Percentiles rank a stretch among this genome's conserved stretches.
These are phyloP conservation scores for Apodemia hepburni DNA, from an alignment of 2,888 invertebrate species.

Conservation along the genomic window DNA sequence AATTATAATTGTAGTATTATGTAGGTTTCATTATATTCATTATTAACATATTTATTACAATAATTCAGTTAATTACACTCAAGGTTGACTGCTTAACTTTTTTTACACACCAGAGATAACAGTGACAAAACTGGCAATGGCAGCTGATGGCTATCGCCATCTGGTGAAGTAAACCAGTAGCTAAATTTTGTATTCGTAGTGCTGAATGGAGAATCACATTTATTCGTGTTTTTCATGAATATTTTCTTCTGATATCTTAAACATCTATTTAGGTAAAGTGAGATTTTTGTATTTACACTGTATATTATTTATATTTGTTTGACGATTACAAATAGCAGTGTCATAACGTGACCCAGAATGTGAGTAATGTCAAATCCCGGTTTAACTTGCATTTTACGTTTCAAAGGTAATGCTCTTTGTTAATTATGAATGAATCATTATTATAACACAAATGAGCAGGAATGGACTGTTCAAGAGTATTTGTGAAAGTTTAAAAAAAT, in stretches of 20 bases:
- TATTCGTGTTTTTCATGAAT: slow-evolving; percentile 75
- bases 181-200: slow-evolving; percentile 75
- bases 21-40: too few relatives aligned
- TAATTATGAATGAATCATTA: slow-evolving; percentile 15
- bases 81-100: too few relatives aligned
- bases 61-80: too few relatives aligned
- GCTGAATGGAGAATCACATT: slow-evolving; percentile 76
- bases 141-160: too few relatives aligned
- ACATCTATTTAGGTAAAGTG: slow-evolving; percentile 71
- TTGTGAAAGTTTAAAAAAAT: slow-evolving; percentile 25
- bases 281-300: slow-evolving; percentile 21
- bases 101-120: too few relatives aligned
- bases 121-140: too few relatives aligned
- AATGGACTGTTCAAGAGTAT: slow-evolving; percentile 1
- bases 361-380: slow-evolving; percentile 71
- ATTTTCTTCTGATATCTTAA: slow-evolving; percentile 63
- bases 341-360: slow-evolving; percentile 67
- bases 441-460: neutral
- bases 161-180: too few relatives aligned
- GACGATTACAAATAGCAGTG: slow-evolving; percentile 42
- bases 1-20: too few relatives aligned
- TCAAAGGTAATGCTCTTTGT: slow-evolving; percentile 21
- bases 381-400: slow-evolving; percentile 59
- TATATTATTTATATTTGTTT: slow-evolving; percentile 30
- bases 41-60: too few relatives aligned